Evolutionary conservation across 2,888 invertebrate species (phyloP).

Genomic region (Andrena chrysosceles): DNA sequence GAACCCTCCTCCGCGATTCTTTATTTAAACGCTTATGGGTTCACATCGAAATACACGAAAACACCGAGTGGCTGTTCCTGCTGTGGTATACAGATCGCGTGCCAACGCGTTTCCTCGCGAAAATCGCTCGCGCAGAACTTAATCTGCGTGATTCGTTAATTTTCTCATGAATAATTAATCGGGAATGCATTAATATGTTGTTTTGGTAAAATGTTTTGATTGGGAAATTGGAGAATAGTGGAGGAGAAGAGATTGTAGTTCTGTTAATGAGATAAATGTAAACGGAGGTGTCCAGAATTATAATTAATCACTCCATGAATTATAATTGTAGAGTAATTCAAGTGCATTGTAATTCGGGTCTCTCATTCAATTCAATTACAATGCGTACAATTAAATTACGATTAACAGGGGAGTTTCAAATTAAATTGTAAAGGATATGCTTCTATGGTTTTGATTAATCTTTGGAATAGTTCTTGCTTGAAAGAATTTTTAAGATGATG

Average conservation of each 20-base stretch:
- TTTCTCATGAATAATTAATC: background rate
- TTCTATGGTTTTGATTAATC: too few relatives aligned
- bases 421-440: too few relatives aligned
- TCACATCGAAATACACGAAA: background rate
- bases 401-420: too few relatives aligned
- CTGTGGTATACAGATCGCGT: background rate
- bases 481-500: too few relatives aligned
- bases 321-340: too few relatives aligned
- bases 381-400: too few relatives aligned
- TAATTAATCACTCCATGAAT: too few relatives aligned
- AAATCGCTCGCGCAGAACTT: background rate
- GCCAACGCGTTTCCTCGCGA: background rate
- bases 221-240: background rate
- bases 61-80: background rate
- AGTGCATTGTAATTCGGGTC: too few relatives aligned
- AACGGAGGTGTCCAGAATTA: too few relatives aligned
- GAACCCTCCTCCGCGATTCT: background rate
- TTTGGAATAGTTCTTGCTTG: too few relatives aligned
- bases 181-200: background rate
- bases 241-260: background rate
- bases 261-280: background rate
- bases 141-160: background rate
- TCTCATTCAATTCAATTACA: too few relatives aligned
- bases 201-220: too few relatives aligned
- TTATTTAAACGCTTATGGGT: background rate